Conservation (phyloP, 2,113 vertebrate genomes). For the Bettongia penicillata region DNA sequence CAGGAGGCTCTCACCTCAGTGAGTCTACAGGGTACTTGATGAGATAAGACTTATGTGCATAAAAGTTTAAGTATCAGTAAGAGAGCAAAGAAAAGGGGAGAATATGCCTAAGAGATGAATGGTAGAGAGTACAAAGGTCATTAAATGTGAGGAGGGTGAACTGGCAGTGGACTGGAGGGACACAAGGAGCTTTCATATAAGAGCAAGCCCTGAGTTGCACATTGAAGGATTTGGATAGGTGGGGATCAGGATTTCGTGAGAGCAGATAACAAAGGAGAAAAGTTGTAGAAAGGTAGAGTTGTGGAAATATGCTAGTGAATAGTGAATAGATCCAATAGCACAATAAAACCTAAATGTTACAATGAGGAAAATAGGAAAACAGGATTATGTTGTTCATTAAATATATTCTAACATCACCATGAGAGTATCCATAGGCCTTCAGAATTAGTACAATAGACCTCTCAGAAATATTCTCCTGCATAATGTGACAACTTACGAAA, state of each 20-base stretch:
- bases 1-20: neutral
- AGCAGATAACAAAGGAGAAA: neutral
- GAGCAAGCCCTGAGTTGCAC: neutral
- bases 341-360: neutral
- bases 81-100: neutral
- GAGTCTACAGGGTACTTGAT: neutral
- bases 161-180: neutral
- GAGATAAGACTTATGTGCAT: neutral
- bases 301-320: neutral
- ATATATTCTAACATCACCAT: neutral
- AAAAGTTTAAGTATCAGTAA: neutral
- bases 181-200: neutral
- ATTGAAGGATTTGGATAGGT: neutral
- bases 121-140: neutral
- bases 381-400: neutral
- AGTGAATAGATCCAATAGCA: neutral
- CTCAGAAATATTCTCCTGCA: neutral
- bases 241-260: neutral
- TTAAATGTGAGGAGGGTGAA: neutral
- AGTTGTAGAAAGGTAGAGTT: neutral
- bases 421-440: neutral
- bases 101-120: neutral
- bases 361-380: neutral
- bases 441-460: neutral
- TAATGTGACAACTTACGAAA: neutral